Evolutionary conservation across 2,797 vertebrate genomes (phyloP), one percentile per base, ranked within the genome.

Genomic region (Enteromius thamalakanensis): DNA sequence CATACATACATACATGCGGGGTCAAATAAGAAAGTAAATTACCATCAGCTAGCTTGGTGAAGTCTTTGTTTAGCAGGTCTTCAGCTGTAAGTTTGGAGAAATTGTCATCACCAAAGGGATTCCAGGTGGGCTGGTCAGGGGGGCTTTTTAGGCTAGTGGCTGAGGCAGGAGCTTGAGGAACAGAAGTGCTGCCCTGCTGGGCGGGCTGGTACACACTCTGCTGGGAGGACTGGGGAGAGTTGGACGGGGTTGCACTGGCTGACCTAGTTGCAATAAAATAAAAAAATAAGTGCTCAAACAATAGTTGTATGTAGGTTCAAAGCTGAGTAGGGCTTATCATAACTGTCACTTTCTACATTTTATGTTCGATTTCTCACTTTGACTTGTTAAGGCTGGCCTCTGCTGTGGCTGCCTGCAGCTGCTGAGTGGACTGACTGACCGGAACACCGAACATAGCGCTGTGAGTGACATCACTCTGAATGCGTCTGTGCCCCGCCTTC

Each of bases 81-180:
- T 96, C 97, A 1, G 96, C 96, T 1, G 96, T 93, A 65, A 99
- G 94, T 88, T 95, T 96, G 88, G 97, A 97, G 90, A 99, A 99
- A 92, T 95, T 94, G 91, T 99, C 97, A 3, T 99, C 96, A 2
- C 97, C 98, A 6, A 99, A 99, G 0, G 98, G 98, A 90, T 99
- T 98, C 98, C 98, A 99, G 0, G 94, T 90, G n/a, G 96, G 90
- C 93, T 97, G 92, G 40, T 86, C 86, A 0, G 89, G 80, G 19
- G 91, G 76, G 65, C 86, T 84, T 87, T 68, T 0, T 93, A 90
- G 83, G 91, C 82, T 78, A 6, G 91, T 71, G 89, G 72, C 82
- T 9, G 89, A 76, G 7, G 65, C 78, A 65, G 42, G 60, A 42
- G 49, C 47, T n/a, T 32, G 81, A 1, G 34, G 53, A 15, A 11